Evolutionary conservation across 2,113 vertebrate species (phyloP), one percentile per base, ranked within the genome.

Genomic region (Mola mola): DNA sequence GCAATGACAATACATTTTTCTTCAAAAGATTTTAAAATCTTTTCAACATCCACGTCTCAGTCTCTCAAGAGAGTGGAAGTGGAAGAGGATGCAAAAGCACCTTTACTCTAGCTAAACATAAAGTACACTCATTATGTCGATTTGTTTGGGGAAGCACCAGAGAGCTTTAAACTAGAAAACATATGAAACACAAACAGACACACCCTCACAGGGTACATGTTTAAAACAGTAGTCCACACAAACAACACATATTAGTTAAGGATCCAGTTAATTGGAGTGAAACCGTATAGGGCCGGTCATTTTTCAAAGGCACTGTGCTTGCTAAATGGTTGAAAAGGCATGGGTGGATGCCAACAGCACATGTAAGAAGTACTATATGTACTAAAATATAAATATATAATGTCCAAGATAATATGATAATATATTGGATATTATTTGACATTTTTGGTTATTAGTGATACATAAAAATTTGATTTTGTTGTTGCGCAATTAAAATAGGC

Each of bases 251-350:
- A 65, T 21, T 63, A 75, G 67, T 79, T 87, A 88, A 87, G 83
- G 75, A 84, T 76, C 71, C 72, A 77, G 85, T 29, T 85, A 82
- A 86, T 1, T 79, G 72, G 74, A 82, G 61, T 55, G 82, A 72
- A 74, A 72, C 82, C 47, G 53, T 55, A 65, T 42, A 72, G 69
- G 61, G 24, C 40, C 51, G 66, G 72, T 72, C 81, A 73, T 88
- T 88, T 83, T 77, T 75, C 66, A 68, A 57, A 77, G 47, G 61
- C 64, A 75, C 55, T 65, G 69, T 61, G 65, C 47, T 50, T n/a
- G 29, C 44, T 83, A 61, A 83, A 84, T 53, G 57, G 68, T 59
- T 83, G 73, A 67, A 67, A 76, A 67, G 46, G 33, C 40, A 17
- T 38, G 63, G 38, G 13, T 56, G 28, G 47, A 69, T 21, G 64